phyloP scores from a whole-genome alignment of 2,797 vertebrate species.

The Squalus acanthias region DNA sequence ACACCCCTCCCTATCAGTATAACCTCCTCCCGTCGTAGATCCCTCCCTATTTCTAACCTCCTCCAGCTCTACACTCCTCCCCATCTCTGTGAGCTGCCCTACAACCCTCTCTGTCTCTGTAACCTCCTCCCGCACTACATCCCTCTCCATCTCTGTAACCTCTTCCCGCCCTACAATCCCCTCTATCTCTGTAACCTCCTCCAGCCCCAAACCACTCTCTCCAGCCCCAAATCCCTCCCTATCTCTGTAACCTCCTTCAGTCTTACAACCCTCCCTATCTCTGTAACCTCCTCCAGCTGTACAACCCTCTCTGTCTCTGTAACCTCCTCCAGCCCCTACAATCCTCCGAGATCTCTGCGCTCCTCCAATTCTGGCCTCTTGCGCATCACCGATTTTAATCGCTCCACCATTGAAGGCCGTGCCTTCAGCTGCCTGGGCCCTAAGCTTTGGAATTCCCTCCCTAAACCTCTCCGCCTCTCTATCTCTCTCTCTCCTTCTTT shows the following conservation, averaged over 20 bases:
- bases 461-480: slow-evolving; percentile 42
- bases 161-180: no score
- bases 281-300: no score
- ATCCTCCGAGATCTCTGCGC: no score
- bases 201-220: no score
- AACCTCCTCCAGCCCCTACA: background rate
- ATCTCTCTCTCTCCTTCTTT: slow-evolving; percentile 35
- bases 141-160: no score
- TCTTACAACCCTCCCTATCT: background rate
- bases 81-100: no score
- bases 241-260: background rate
- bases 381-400: background rate
- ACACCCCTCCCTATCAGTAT: no score
- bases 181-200: background rate
- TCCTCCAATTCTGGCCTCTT: background rate
- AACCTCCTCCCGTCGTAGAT: no score
- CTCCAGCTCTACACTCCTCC: background rate
- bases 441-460: background rate
- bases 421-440: background rate
- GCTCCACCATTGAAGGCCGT: no score
- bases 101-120: no score
- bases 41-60: background rate
- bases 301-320: background rate
- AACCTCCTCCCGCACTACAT: no score
- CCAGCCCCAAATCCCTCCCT: no score